Percentiles rank a stretch among this genome's conserved stretches.
Evolutionary conservation across 2,113 vertebrate species (phyloP).

Genomic region (Equus przewalskii): DNA sequence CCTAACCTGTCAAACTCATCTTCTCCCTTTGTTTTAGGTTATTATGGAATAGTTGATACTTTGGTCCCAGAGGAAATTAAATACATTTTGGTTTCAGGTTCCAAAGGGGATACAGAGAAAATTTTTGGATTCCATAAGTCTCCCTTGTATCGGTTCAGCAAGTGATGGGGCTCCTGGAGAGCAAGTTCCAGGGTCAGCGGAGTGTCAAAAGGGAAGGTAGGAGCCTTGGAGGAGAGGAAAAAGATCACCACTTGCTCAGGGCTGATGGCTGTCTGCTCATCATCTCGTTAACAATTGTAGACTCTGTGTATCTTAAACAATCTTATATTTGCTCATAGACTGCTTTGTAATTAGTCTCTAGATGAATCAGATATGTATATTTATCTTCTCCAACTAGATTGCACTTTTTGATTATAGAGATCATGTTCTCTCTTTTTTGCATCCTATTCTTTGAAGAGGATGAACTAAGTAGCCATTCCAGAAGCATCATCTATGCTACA

Average conservation of each 20-base stretch:
- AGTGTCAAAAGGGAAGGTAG: not conserved
- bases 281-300: not conserved
- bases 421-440: not conserved
- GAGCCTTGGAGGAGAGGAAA: not conserved
- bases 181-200: not conserved
- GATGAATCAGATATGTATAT: constrained; percentile 7
- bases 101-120: not conserved
- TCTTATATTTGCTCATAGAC: not conserved
- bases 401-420: constrained; percentile 1
- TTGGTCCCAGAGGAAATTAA: not conserved
- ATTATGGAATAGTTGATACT: not conserved
- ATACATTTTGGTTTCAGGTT: not conserved
- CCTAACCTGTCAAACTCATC: not conserved
- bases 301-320: not conserved
- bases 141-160: not conserved
- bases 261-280: not conserved
- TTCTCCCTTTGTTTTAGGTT: not conserved
- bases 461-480: not conserved
- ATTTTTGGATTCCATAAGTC: not conserved
- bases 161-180: not conserved
- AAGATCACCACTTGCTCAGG: not conserved
- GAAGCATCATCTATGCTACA: not conserved
- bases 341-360: not conserved
- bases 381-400: not conserved
- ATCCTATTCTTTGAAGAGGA: not conserved